Evolutionary conservation across 1,140 invertebrate genomes (phyloP), one percentile per base, ranked within the genome.

Genomic region (Leptinotarsa undecemlineata): DNA sequence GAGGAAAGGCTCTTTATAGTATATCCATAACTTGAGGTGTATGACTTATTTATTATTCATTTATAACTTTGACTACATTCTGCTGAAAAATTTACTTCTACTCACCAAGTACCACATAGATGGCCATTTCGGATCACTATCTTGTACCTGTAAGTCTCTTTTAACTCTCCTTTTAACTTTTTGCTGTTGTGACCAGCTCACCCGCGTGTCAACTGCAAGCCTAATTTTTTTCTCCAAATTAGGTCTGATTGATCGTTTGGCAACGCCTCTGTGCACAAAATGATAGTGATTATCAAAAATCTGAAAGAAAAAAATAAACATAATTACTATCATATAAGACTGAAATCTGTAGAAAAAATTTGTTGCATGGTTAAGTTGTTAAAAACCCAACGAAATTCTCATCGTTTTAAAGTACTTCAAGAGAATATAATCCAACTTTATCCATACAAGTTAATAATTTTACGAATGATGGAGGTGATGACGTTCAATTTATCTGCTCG

Each of bases 71-170:
- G 8, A 11, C 3, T 42, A 42, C 2, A 42, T 42, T 42, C 33
- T 11, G 8, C 8, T 42, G 2, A 42, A 11, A 42, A 42, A 42
- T 11, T 57, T 57, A 17, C n/a, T 48, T 66, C 64, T 74, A 89
- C 93, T 91, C 87, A 95, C 93, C 90, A 96, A 86, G 86, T 96
- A 97, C 95, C 95, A 96, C 94, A 96, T 96, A 73, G 91, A 90
- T 21, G 91, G 88, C 95, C 95, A 97, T 85, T 92, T 91, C 47
- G 92, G 92, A 86, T 96, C 95, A 82, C 80, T 85, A 80, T 80
- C 86, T 82, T 84, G 85, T 71, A 87, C 81, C 71, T 85, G 85
- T 51, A 91, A 89, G 81, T 94, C 92, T 33, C 93, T 87, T 83
- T 95, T 95, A 71, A 87, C 86, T 71, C 93, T 87, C 26, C 88